Conservation (phyloP, 2,888 invertebrate genomes). For the Conomelus anceps region DNA sequence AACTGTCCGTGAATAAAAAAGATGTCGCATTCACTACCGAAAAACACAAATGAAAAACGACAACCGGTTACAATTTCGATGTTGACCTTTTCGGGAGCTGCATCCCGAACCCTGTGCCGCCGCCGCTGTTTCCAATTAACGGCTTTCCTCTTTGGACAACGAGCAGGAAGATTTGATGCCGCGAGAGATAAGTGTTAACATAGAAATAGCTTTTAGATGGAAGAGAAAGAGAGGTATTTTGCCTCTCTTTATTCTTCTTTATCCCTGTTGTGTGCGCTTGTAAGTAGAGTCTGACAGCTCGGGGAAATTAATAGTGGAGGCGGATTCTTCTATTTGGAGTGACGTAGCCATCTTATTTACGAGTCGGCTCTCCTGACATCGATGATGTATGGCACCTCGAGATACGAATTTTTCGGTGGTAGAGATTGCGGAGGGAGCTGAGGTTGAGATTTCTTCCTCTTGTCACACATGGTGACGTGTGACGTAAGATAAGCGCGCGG, state of each 20-base stretch:
- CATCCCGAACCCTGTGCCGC: not conserved
- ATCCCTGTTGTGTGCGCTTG: not conserved
- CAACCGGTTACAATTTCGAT: not conserved
- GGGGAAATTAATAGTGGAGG: slow-evolving; percentile 6
- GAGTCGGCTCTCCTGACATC: not conserved
- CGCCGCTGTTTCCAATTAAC: not conserved
- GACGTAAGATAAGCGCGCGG: not conserved
- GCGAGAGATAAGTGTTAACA: not conserved
- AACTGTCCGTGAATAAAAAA: not conserved
- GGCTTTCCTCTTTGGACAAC: not conserved
- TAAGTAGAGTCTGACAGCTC: not conserved
- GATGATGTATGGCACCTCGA: not conserved
- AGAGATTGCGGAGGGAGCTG: not conserved
- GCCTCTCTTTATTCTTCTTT: not conserved
- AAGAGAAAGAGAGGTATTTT: not conserved
- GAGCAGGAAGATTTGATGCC: not conserved
- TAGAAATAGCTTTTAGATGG: not conserved
- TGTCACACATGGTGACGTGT: not conserved
- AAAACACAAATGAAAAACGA: not conserved
- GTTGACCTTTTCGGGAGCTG: not conserved
- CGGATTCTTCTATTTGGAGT: slow-evolving; percentile 10
- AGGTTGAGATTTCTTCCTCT: not conserved
- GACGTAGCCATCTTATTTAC: slow-evolving; percentile 3
- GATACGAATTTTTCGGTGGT: not conserved
- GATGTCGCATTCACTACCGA: not conserved